Conservation (phyloP, 92 coral and sea anemone species). For the Montipora capitata region DNA sequence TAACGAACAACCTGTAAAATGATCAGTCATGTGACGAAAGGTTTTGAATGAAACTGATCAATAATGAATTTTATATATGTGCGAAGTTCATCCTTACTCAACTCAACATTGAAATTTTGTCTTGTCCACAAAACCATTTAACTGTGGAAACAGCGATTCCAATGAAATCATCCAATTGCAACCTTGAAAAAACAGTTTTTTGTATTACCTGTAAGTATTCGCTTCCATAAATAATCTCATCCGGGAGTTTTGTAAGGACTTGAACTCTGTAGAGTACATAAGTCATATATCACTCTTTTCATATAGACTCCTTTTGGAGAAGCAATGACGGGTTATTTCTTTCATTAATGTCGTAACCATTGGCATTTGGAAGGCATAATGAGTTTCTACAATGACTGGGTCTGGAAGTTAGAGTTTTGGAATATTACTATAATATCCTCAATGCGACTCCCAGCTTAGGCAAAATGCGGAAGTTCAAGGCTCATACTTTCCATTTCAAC, state of each 20-base stretch:
- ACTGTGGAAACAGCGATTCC: too few relatives aligned
- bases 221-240: slow-evolving; percentile 89
- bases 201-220: slow-evolving; percentile 91
- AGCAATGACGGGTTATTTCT: too few relatives aligned
- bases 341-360: background rate
- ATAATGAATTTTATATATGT: background rate
- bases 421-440: background rate
- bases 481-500: too few relatives aligned
- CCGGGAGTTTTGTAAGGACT: slow-evolving; percentile 88
- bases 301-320: too few relatives aligned
- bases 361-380: too few relatives aligned
- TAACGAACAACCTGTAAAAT: slow-evolving; percentile 92
- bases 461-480: background rate
- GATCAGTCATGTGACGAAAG: background rate
- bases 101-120: too few relatives aligned
- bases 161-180: too few relatives aligned
- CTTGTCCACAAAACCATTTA: too few relatives aligned
- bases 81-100: too few relatives aligned
- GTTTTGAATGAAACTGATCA: too few relatives aligned
- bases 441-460: slow-evolving; percentile 91
- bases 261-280: slow-evolving; percentile 62
- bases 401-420: background rate
- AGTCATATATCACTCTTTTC: background rate
- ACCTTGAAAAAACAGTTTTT: background rate
- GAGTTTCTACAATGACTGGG: too few relatives aligned